Evolutionary conservation across 2,113 vertebrate genomes (phyloP).

Genomic region (Hoplias malabaricus): DNA sequence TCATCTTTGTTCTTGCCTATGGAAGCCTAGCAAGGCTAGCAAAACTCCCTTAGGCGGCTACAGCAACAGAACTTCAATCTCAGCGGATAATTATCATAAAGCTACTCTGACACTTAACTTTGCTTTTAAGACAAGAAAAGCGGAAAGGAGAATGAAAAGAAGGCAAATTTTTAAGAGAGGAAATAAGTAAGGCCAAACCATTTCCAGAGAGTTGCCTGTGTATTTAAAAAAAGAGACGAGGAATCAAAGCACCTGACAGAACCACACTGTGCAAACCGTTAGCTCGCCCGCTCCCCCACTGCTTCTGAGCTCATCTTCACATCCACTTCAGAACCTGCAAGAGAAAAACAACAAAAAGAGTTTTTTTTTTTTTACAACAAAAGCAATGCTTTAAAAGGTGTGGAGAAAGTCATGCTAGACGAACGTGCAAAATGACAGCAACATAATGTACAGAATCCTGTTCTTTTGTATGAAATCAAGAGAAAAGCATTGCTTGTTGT

Average conservation of each 20-base stretch:
- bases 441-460: background rate
- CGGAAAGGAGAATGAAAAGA: slow-evolving; percentile 32
- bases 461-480: background rate
- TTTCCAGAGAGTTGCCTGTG: slow-evolving; percentile 32
- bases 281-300: slow-evolving; percentile 37
- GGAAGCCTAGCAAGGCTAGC: slow-evolving; percentile 4
- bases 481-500: slow-evolving; percentile 3
- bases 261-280: slow-evolving; percentile 36
- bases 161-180: slow-evolving; percentile 13
- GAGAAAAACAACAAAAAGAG: background rate
- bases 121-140: slow-evolving; percentile 52
- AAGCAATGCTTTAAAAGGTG: background rate
- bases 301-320: slow-evolving; percentile 6
- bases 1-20: background rate
- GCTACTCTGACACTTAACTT: slow-evolving; percentile 30
- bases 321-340: background rate
- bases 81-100: slow-evolving; percentile 18
- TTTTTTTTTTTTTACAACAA: slow-evolving; percentile 15
- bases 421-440: background rate
- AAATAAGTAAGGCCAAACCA: slow-evolving; percentile 58
- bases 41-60: background rate
- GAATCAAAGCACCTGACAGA: slow-evolving; percentile 40
- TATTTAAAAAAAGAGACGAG: slow-evolving; percentile 17
- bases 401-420: background rate
- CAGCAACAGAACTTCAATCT: slow-evolving; percentile 10